Evolutionary conservation across 2,113 vertebrate species (phyloP).

Genomic region (Lates calcarifer): DNA sequence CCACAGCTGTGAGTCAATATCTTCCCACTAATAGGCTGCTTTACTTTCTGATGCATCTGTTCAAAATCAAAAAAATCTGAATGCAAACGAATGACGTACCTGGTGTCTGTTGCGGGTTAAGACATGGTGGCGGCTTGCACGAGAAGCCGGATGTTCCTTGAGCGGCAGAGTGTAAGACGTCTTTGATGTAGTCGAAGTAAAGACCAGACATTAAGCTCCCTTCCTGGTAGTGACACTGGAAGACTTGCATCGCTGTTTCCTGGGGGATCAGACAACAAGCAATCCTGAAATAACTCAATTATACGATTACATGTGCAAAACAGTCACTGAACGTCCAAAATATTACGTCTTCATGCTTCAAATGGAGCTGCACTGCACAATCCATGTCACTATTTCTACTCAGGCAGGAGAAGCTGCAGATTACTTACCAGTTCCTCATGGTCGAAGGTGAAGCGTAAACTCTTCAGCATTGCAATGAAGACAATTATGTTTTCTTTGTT

Average conservation of each 20-base stretch:
- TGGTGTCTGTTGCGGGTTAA: conserved; percentile 53
- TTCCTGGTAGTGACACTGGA: conserved; percentile 80
- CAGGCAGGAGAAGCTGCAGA: not conserved
- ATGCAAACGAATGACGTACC: conserved; percentile 48
- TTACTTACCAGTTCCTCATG: conserved; percentile 75
- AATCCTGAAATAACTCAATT: conserved; percentile 24
- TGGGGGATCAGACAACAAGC: conserved; percentile 55
- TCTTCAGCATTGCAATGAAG: conserved; percentile 80
- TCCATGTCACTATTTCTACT: not conserved
- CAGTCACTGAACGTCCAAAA: conserved; percentile 1
- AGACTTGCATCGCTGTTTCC: conserved; percentile 80
- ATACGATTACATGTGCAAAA: conserved; percentile 27
- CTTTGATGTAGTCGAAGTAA: conserved; percentile 79
- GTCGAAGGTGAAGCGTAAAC: conserved; percentile 78
- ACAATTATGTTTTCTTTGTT: conserved; percentile 77
- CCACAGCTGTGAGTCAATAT: conserved; percentile 35
- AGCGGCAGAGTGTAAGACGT: conserved; percentile 66
- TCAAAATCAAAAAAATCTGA: conserved; percentile 1
- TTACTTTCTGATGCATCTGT: not conserved
- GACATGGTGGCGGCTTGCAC: conserved; percentile 75
- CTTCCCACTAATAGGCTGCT: not conserved
- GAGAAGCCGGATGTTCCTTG: conserved; percentile 67
- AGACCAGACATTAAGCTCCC: conserved; percentile 62
- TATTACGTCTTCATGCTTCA: not conserved
- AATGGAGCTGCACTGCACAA: not conserved